A percentile compares a stretch with the other conserved stretches of the same genome.
phyloP scores from a whole-genome alignment of 2,797 vertebrate species.

The Myotis vivesi region DNA sequence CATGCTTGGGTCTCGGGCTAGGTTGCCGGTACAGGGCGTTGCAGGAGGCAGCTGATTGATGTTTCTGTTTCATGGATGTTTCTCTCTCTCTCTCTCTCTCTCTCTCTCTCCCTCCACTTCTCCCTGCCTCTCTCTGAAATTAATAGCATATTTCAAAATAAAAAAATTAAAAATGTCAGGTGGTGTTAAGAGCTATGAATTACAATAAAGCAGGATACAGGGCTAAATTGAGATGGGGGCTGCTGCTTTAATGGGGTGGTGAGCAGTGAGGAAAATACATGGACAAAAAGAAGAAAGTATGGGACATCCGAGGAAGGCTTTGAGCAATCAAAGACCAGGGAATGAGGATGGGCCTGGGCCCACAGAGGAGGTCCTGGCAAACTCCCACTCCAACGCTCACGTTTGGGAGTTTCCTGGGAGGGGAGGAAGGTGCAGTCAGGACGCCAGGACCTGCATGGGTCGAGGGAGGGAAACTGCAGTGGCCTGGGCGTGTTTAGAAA shows the following conservation, averaged over 20 bases:
- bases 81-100: too few relatives aligned
- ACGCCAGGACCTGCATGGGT: fast-evolving
- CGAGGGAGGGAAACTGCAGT: background rate
- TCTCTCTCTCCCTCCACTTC: too few relatives aligned
- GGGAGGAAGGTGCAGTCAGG: background rate
- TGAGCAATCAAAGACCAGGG: background rate
- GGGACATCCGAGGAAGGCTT: background rate
- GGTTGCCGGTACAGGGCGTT: too few relatives aligned
- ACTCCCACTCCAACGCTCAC: background rate
- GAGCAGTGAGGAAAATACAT: background rate
- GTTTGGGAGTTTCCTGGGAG: background rate
- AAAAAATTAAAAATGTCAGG: background rate
- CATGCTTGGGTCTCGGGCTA: too few relatives aligned
- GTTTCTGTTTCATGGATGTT: too few relatives aligned
- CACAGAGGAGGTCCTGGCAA: background rate
- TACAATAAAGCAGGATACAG: background rate
- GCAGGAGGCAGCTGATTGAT: too few relatives aligned
- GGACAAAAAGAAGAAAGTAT: background rate
- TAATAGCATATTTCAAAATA: too few relatives aligned
- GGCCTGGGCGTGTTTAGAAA: background rate
- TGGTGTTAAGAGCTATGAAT: background rate
- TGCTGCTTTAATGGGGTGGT: background rate
- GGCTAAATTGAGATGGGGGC: background rate
- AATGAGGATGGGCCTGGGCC: background rate
- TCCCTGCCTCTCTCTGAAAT: too few relatives aligned